Percentiles rank a stretch among this genome's conserved stretches.
Conservation (phyloP, 1,140 invertebrate species). For the Holcopasites calliopsidis region DNA sequence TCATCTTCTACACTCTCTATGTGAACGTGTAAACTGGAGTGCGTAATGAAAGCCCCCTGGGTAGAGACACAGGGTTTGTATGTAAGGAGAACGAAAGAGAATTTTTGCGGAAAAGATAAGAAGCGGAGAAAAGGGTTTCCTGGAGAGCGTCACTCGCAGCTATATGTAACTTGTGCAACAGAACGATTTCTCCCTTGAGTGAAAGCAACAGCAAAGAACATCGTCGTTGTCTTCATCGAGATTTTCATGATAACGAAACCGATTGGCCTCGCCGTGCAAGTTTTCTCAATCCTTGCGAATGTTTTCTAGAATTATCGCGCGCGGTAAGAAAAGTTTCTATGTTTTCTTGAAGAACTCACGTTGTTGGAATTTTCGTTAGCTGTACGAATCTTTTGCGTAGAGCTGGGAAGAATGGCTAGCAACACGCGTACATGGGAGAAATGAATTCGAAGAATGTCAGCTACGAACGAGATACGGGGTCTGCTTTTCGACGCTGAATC, state of each 20-base stretch:
- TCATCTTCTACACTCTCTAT: conserved; percentile 2
- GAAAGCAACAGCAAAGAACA: too few species aligned
- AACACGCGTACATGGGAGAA: background rate
- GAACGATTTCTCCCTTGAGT: background rate
- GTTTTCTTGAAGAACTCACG: background rate
- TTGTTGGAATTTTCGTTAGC: conserved; percentile 2
- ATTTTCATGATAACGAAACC: background rate
- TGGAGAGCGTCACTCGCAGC: conserved; percentile 17
- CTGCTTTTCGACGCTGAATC: conserved; percentile 1
- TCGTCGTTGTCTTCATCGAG: background rate
- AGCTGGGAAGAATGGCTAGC: background rate
- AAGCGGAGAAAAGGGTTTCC: background rate
- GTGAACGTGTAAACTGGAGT: background rate
- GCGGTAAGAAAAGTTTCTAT: background rate
- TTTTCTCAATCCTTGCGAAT: background rate
- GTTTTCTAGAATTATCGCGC: background rate
- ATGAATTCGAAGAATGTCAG: background rate
- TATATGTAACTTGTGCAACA: background rate
- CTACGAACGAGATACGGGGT: background rate
- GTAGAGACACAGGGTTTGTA: too few species aligned
- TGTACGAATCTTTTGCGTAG: background rate
- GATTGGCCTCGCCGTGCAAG: background rate
- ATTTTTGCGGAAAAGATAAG: too few species aligned
- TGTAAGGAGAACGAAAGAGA: background rate
- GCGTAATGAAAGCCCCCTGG: background rate